These are phyloP conservation scores for Brienomyrus longianalis DNA, from an alignment of 2,113 vertebrate genomes.

Conservation along the genomic window DNA sequence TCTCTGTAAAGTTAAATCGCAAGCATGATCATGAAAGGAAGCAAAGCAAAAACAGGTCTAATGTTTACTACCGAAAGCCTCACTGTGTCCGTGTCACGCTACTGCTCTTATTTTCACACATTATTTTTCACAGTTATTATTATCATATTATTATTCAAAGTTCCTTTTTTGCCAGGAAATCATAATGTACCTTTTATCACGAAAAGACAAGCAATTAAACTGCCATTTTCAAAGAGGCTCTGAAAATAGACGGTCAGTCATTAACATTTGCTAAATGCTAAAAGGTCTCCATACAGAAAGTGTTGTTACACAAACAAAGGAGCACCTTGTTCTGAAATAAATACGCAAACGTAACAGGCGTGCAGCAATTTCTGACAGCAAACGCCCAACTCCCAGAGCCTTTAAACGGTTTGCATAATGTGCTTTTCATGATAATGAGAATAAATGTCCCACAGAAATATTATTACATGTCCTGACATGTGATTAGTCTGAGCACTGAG, in stretches of 20 bases:
- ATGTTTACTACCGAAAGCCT: not conserved
- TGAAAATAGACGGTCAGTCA: not conserved
- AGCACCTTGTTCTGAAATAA: not conserved
- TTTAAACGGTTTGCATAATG: not conserved
- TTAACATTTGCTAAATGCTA: conserved; percentile 12
- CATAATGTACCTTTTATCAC: not conserved
- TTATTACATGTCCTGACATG: conserved; percentile 9
- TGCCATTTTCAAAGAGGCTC: not conserved
- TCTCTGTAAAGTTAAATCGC: not conserved
- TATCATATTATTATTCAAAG: not conserved
- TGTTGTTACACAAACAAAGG: not conserved
- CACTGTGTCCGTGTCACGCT: not conserved
- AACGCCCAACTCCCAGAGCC: not conserved
- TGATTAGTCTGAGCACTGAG: conserved; percentile 7
- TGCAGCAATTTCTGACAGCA: not conserved
- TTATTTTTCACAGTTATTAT: not conserved
- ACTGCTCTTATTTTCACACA: not conserved
- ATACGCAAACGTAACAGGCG: not conserved
- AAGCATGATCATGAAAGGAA: not conserved
- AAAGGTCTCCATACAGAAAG: conserved; percentile 1
- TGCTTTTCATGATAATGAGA: conserved; percentile 2
- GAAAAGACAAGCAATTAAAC: conserved; percentile 9
- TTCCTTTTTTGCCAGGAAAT: not conserved
- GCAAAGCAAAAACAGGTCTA: not conserved
- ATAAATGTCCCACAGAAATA: conserved; percentile 2